Evolutionary conservation across 2,888 invertebrate genomes (phyloP), one percentile per base, ranked within the genome.

Genomic region (Machimus rusticus): DNA sequence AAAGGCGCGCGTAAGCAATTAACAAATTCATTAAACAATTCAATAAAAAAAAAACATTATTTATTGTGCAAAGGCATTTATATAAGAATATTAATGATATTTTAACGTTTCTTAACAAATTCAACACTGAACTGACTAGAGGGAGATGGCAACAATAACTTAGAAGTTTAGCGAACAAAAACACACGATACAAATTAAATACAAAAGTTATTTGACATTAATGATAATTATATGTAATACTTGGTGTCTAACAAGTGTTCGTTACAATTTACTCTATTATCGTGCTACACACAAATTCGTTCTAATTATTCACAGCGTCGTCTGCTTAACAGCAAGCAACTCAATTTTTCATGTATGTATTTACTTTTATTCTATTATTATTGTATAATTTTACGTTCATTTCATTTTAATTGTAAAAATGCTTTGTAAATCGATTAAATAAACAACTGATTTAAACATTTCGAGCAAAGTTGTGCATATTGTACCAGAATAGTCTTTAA

Each of bases 121-220:
- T 78, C 43, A 51, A 23, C 79, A 79, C 79, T 79, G 79, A 79
- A 79, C 79, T 79, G 79, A 79, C 43, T 51, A 79, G 66, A 19
- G 14, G 66, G 23, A 66, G 66, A 66, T 66, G 66, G 19, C 23
- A 66, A 66, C 66, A 66, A 46, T 28, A 79, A 79, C 23, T 51
- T 79, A 51, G 51, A 31, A 1, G 31, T 79, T 43, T 66, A 66
- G 66, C 28, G 19, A 78, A 78, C n/a, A 78, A 78, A 78, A 79
- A 79, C 79, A 79, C 79, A 79, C 79, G 51, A 79, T 79, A 51
- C 79, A 79, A 79, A 79, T 79, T 46, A 79, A 79, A 79, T 46
- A 31, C 23, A 23, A 79, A 46, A 12, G 46, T 31, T 46, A 79
- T 28, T 51, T 46, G n/a, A 31, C 5, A 34, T 79, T 78, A 51